Percentiles rank a stretch among this genome's conserved stretches.
These are phyloP conservation scores for Diplogasteroides magnus DNA, from an alignment of 1,140 invertebrate species.

Conservation along the genomic window DNA sequence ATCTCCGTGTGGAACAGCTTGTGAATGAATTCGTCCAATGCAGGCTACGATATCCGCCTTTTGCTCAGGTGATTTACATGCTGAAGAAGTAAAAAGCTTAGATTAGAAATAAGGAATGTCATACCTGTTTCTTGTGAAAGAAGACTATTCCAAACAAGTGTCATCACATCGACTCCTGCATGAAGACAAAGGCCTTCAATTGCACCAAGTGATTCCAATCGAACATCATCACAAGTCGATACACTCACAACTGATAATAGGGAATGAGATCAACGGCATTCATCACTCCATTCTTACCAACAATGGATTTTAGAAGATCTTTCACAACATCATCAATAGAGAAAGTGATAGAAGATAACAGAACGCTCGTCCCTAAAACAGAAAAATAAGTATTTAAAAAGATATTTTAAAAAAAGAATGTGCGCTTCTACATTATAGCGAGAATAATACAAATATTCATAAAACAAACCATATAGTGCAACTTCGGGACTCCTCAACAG, in stretches of 20 bases:
- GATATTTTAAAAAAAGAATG: conserved; percentile 7
- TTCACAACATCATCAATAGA: neutral
- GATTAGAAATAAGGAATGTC: neutral
- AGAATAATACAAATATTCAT: neutral
- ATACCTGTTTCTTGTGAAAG: neutral
- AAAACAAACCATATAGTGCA: conserved; percentile 13
- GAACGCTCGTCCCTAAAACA: neutral
- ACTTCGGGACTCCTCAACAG: conserved; percentile 19
- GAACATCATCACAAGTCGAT: neutral
- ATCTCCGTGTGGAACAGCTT: neutral
- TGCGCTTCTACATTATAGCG: neutral
- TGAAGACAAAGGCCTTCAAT: neutral
- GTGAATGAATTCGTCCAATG: neutral
- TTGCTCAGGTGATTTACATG: neutral
- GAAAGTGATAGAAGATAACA: neutral
- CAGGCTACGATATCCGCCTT: neutral
- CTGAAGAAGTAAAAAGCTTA: neutral
- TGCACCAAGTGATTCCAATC: neutral
- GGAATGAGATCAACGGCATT: neutral
- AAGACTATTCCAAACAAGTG: neutral
- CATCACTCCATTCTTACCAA: neutral
- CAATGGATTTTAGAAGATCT: conserved; percentile 10
- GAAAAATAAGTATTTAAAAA: neutral
- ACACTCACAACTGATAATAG: neutral
- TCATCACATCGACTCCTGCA: neutral